Percentiles rank a stretch among this genome's conserved stretches.
Evolutionary conservation across 2,113 vertebrate genomes (phyloP).

Genomic region (Chelonoidis abingdonii): DNA sequence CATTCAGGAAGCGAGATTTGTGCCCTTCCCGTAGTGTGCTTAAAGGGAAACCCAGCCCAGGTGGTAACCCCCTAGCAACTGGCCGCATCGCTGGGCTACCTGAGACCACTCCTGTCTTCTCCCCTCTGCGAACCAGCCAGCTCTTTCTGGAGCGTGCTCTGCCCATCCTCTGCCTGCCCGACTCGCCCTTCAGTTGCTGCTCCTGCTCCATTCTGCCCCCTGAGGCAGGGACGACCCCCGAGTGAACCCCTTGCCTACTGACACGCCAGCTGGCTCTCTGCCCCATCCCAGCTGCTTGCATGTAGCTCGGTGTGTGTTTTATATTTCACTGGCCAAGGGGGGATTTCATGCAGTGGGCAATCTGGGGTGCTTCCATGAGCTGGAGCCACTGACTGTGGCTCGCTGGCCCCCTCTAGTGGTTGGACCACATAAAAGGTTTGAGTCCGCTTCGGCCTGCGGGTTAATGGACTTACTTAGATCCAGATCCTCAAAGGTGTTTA

Average conservation of each 20-base stretch:
- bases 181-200: neutral
- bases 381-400: neutral
- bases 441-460: neutral
- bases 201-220: neutral
- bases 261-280: neutral
- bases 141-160: too few relatives aligned
- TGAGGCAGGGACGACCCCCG: neutral
- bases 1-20: neutral
- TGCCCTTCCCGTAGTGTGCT: neutral
- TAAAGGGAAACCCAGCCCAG: neutral
- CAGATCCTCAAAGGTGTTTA: neutral
- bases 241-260: neutral
- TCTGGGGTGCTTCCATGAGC: neutral
- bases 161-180: neutral
- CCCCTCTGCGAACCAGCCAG: too few relatives aligned
- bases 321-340: neutral
- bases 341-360: neutral
- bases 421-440: neutral
- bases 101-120: too few relatives aligned
- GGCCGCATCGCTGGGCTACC: too few relatives aligned
- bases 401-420: neutral
- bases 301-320: neutral
- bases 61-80: neutral
- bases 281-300: neutral
- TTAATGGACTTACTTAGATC: neutral